Conservation (phyloP, 1,140 invertebrate genomes). For the Trissolcus basalis region DNA sequence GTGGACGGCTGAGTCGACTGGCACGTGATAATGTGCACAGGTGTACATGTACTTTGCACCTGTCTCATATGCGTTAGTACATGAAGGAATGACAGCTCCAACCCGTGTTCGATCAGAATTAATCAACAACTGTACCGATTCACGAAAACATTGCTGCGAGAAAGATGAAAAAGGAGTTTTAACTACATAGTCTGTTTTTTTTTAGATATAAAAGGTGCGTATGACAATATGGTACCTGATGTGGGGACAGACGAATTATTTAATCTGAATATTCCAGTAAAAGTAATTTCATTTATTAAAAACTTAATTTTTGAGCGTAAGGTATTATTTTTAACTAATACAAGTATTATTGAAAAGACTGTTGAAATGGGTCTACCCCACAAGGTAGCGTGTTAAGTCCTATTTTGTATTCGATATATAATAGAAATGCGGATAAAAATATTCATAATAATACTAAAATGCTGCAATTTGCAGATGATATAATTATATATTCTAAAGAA, state of each 20-base stretch:
- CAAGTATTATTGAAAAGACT: neutral
- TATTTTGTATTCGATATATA: conserved; percentile 21
- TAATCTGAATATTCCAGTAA: conserved; percentile 8
- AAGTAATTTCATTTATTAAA: conserved; percentile 17
- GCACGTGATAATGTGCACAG: conserved; percentile 40
- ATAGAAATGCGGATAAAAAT: conserved; percentile 11
- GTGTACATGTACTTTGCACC: conserved; percentile 37
- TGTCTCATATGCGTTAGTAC: conserved; percentile 18
- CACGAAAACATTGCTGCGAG: no score
- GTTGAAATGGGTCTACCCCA: conserved; percentile 5
- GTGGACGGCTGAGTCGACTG: conserved; percentile 11
- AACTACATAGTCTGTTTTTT: no score
- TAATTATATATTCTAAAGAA: conserved; percentile 8
- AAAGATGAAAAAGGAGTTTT: conserved; percentile 20
- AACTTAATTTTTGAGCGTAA: conserved; percentile 3
- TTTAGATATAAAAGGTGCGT: conserved; percentile 36
- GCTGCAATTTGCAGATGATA: conserved; percentile 28
- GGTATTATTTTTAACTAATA: no score
- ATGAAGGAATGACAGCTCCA: conserved; percentile 35
- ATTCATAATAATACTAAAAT: neutral
- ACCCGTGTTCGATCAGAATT: conserved; percentile 16
- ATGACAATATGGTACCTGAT: conserved; percentile 26
- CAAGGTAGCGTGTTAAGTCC: conserved; percentile 29
- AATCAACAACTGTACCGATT: no score
- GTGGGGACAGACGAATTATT: conserved; percentile 27